Evolutionary conservation across 2,888 invertebrate species (phyloP), one percentile per base, ranked within the genome.

Genomic region (Microdon myrmicae): DNA sequence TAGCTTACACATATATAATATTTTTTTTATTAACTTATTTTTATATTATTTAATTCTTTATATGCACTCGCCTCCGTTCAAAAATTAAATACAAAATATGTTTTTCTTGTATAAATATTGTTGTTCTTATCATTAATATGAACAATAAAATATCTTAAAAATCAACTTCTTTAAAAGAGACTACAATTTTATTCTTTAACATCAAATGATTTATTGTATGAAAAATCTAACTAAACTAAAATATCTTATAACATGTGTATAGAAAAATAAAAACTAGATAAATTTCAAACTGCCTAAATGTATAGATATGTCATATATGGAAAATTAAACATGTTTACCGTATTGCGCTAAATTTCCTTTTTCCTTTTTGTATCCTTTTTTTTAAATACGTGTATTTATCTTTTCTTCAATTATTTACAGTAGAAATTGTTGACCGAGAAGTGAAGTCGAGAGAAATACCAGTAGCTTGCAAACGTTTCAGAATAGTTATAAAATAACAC

Each of bases 231-330:
- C n/a, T 20, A 8, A 43, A 43, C 9, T 9, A 14, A 1, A 22
- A 43, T 9, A 12, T 2, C 1, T n/a, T n/a, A n/a, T n/a, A n/a
- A n/a, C n/a, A n/a, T n/a, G n/a, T n/a, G n/a, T 4, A 34, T 25
- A 14, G 14, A 26, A 16, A 35, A 22, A 3, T 20, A 6, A 19
- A 16, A 20, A 26, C 26, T 12, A 25, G 16, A 38, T 38, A 17
- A 8, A 41, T 5, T 48, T 22, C 4, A 34, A n/a, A 25, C 16
- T 37, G n/a, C 58, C 38, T 58, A 58, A 41, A 22, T 41, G 12
- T 51, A 58, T 37, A 38, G 64, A 64, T 64, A 64, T 64, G 64
- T 64, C 28, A 22, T 47, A 25, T 32, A 13, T 44, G 19, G 31
- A 58, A 64, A 28, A 43, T 37, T 37, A 64, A 41, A 58, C n/a